These are phyloP conservation scores for Troides oblongomaculatus DNA, from an alignment of 2,888 invertebrate species.

Conservation along the genomic window DNA sequence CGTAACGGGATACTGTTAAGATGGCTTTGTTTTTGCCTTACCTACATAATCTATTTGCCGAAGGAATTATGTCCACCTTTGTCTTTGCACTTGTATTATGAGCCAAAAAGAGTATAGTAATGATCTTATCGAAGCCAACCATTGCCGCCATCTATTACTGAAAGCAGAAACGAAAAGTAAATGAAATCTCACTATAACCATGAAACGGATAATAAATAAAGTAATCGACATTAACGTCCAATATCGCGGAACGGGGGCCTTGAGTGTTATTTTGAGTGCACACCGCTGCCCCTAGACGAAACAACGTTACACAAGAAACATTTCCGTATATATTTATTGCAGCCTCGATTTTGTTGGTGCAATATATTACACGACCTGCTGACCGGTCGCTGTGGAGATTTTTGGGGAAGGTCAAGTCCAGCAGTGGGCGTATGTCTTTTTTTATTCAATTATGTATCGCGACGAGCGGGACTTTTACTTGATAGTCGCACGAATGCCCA, in stretches of 20 bases:
- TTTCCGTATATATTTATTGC: conserved; percentile 15
- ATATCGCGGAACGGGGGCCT: conserved; percentile 23
- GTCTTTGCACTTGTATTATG: neutral
- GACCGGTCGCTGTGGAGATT: too few relatives aligned
- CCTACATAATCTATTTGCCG: too few relatives aligned
- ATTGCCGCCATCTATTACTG: conserved; percentile 12
- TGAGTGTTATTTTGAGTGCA: conserved; percentile 28
- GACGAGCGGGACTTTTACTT: too few relatives aligned
- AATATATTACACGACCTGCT: neutral
- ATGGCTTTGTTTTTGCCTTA: too few relatives aligned
- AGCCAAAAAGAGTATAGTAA: neutral
- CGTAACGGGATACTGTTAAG: too few relatives aligned
- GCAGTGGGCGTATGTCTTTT: too few relatives aligned
- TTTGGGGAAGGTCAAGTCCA: too few relatives aligned
- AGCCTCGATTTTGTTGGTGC: neutral
- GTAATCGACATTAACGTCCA: conserved; percentile 28
- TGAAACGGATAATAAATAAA: conserved; percentile 24
- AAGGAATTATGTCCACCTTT: too few relatives aligned
- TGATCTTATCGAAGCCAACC: neutral
- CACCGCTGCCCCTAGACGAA: conserved; percentile 19
- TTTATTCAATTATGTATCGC: too few relatives aligned
- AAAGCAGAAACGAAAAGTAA: conserved; percentile 14
- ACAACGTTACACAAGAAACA: conserved; percentile 9
- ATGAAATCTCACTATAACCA: conserved; percentile 25
- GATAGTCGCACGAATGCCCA: too few relatives aligned